Base-by-base conservation (phyloP, 2,888 invertebrate species). In the Ephialtes manifestator region DNA sequence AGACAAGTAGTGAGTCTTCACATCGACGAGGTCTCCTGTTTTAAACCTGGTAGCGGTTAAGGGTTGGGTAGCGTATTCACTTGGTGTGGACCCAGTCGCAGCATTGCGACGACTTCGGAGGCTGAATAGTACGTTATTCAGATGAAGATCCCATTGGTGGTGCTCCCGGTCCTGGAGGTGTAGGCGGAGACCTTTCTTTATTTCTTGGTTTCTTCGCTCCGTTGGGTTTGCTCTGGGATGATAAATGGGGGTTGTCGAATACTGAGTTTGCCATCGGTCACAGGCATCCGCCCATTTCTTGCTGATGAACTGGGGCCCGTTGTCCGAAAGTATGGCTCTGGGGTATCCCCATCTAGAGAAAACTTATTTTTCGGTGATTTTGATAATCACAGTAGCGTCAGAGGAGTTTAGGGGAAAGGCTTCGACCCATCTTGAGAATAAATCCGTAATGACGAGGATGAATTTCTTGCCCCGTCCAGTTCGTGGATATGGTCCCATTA, bases 151-250 rank as follows among this genome's bases (percentile, higher is more conserved):
- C 79, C 85, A 81, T 0, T 43, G 8, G 0, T 43, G 8, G 18
- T 86, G 85, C 0, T 15, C 20, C 15, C 51, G 74, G 0, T 20
- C n/a, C n/a, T n/a, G 3, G 2, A 89, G 75, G 2, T 28, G 76
- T 48, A 87, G 85, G 74, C 89, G 85, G 0, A 90, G 75, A 0
- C 87, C 87, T 72, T 89, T 88, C 39, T 90, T 90, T 1, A 90
- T 74, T 11, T 89, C 87, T 46, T 90, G 90, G 28, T 89, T 88
- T 1, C 87, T 75, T 15, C 89, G 18, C 55, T 90, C 43, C 20
- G 43, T 65, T 5, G 65, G 65, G 7, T 65, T 65, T 0, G 83
- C 2, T 86, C 87, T 1, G 88, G 31, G 70, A n/a, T 72, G 72
- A 11, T 72, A 58, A 8, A 43, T 24, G 3, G 39, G 24, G 8